These are phyloP conservation scores for Aphis gossypii DNA, from an alignment of 1,140 invertebrate genomes.

Conservation along the genomic window DNA sequence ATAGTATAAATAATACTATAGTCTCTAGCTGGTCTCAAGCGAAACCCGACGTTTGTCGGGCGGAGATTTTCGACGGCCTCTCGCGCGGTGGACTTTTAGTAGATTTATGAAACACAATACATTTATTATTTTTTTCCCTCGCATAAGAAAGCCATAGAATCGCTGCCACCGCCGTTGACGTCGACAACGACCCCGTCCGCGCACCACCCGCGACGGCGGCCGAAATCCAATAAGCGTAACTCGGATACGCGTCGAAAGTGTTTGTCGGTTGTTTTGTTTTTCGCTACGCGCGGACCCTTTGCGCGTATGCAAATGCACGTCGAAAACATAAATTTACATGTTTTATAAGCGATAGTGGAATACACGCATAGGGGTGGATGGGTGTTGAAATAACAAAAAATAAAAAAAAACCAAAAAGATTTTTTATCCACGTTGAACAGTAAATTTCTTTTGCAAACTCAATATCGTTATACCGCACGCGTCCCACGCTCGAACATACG, in stretches of 20 bases:
- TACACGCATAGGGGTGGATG: background rate
- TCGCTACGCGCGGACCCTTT: background rate
- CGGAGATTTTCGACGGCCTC: slow-evolving; percentile 27
- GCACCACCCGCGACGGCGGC: background rate
- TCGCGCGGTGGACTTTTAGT: background rate
- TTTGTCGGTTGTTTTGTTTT: slow-evolving; percentile 10
- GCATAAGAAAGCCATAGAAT: slow-evolving; percentile 20
- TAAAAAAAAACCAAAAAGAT: background rate
- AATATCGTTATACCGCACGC: background rate
- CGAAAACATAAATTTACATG: slow-evolving; percentile 39
- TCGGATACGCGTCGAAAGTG: background rate
- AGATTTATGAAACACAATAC: slow-evolving; percentile 40
- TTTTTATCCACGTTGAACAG: background rate
- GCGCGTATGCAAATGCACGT: background rate
- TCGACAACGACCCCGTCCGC: background rate
- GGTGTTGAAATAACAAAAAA: background rate
- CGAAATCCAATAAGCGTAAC: slow-evolving; percentile 26
- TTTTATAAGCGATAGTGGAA: slow-evolving; percentile 29
- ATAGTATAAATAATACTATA: background rate
- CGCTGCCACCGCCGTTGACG: background rate
- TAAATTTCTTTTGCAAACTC: background rate
- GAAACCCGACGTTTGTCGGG: slow-evolving; percentile 13
- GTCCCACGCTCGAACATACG: background rate
- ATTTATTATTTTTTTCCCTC: background rate
- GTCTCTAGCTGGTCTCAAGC: background rate